A percentile compares a stretch with the other conserved stretches of the same genome.
Evolutionary conservation across 2,797 vertebrate species (phyloP).

Genomic region (Urosaurus nigricauda): DNA sequence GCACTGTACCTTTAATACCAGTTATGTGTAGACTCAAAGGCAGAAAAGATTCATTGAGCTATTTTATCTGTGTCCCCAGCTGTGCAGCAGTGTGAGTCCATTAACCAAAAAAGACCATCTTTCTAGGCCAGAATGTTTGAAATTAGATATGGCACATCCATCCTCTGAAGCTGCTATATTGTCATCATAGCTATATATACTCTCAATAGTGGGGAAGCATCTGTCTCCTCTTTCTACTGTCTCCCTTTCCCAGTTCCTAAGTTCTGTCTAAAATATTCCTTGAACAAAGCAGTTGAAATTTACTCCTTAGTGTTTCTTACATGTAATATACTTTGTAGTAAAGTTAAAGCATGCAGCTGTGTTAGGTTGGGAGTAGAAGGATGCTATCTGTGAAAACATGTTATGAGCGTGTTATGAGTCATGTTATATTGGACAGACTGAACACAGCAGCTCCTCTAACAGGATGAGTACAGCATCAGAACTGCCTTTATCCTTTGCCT

Average conservation of each 20-base stretch:
- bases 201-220: not conserved
- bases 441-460: not conserved
- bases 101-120: conserved; percentile 1
- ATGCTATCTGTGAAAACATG: not conserved
- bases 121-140: conserved; percentile 7
- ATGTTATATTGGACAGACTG: not conserved
- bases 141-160: not conserved
- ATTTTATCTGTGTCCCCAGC: not conserved
- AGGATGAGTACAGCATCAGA: not conserved
- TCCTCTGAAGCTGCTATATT: not conserved
- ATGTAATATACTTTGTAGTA: not conserved
- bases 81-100: not conserved
- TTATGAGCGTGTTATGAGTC: not conserved
- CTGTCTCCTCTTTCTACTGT: not conserved
- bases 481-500: not conserved
- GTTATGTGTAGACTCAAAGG: not conserved
- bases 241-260: not conserved
- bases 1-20: not conserved
- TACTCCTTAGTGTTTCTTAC: not conserved
- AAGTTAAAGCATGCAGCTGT: not conserved
- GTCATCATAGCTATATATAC: not conserved
- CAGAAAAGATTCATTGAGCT: not conserved
- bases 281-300: not conserved
- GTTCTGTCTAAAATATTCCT: not conserved
- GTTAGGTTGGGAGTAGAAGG: not conserved